Percentiles rank a stretch among this genome's conserved stretches.
These are phyloP conservation scores for Chrysolina haemoptera DNA, from an alignment of 2,888 invertebrate species.

Conservation along the genomic window DNA sequence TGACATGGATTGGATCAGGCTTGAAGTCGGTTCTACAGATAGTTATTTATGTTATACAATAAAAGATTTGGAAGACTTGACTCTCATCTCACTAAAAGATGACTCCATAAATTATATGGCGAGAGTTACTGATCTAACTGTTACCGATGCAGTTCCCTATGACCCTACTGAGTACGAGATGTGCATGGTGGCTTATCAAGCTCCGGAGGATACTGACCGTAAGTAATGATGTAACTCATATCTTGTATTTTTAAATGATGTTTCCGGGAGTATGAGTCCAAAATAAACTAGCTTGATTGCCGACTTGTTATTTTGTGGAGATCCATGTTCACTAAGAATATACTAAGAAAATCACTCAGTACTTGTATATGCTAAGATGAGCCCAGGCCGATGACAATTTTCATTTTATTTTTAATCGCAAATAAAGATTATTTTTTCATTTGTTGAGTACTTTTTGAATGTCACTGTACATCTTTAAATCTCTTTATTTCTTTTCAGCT, in stretches of 20 bases:
- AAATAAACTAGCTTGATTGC: too few species aligned
- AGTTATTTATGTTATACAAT: conserved; percentile 46
- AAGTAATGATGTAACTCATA: conserved; percentile 13
- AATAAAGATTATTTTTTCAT: too few species aligned
- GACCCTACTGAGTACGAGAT: conserved; percentile 54
- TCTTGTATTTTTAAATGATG: too few species aligned
- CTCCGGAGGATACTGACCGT: conserved; percentile 48
- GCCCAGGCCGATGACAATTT: too few species aligned
- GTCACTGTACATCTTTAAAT: neutral
- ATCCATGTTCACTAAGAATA: too few species aligned
- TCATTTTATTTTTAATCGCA: too few species aligned
- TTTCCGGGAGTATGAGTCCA: too few species aligned
- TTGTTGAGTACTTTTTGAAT: too few species aligned
- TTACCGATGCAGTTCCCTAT: conserved; percentile 51
- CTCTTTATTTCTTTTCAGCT: conserved; percentile 50
- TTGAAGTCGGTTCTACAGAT: conserved; percentile 40
- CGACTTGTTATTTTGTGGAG: too few species aligned
- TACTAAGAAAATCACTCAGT: too few species aligned
- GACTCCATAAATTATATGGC: conserved; percentile 43
- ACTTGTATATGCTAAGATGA: too few species aligned
- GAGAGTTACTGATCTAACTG: conserved; percentile 30
- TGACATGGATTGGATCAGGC: conserved; percentile 48
- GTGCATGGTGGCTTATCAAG: conserved; percentile 58
- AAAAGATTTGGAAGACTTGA: conserved; percentile 44
- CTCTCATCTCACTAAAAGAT: conserved; percentile 43